Base-by-base conservation (phyloP, 2,797 vertebrate species). In the Tenualosa thibaudeaui region DNA sequence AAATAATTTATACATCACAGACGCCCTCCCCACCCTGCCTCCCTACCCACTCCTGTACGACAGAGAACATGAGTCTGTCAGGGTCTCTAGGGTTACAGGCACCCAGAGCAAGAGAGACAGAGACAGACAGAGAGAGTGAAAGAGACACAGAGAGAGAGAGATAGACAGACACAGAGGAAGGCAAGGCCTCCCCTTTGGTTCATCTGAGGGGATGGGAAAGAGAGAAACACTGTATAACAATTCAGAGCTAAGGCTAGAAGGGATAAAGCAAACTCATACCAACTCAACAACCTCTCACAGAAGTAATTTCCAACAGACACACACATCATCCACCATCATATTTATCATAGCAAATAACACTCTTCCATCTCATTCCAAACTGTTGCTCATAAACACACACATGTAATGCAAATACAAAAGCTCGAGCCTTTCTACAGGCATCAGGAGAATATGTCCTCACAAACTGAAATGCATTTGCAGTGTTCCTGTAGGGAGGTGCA, bases 1-100 rank as follows among this genome's bases (percentile, higher is more conserved):
- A 71, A 50, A 86, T 81, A 78, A 87, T 84, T 83, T 84, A 88
- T 82, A 83, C 62, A 86, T 88, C 83, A 86, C 37, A 82, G 53
- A 12, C 53, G 82, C 24, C 0, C 56, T 3, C 56, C 12, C 0
- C 54, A 19, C 17, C 58, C 58, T n/a, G 1, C 58, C 58, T 31
- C 49, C 5, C 19, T 3, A 56, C 54, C 3, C 54, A 19, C 54
- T 78, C 71, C 17, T 78, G 71, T 78, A 40, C 4, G 26, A 71
- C 26, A 26, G 65, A 43, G 71, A 3, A 78, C 71, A 78, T 46
- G 37, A 78, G 19, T 78, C 40, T 10, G 19, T 24, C 71, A 19
- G 7, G 40, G 71, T 78, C 71, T 78, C 71, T 17, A 22, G 71
- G 71, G 40, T 78, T 46, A 78, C 40, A 71, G 31, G 19, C 71